A percentile compares a stretch with the other conserved stretches of the same genome.
Conservation (phyloP, 2,797 vertebrate genomes). For the Mus spretus region DNA sequence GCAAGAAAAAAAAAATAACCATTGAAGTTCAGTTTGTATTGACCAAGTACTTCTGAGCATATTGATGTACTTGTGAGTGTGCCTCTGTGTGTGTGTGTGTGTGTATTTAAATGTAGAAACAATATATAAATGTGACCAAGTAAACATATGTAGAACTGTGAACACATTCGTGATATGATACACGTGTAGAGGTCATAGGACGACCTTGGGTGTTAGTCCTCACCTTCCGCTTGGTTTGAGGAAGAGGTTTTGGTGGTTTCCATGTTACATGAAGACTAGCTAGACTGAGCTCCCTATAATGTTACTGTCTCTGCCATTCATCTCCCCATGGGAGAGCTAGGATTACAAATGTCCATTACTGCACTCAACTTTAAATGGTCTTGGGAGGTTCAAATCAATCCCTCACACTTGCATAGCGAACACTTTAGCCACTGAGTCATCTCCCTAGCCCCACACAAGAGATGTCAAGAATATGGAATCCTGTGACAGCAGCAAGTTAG, state of each 20-base stretch:
- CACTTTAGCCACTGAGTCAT: not conserved
- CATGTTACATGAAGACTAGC: not conserved
- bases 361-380: not conserved
- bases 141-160: not conserved
- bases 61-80: not conserved
- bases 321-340: not conserved
- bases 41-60: not conserved
- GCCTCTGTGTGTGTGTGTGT: not conserved
- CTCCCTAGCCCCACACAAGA: not conserved
- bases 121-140: not conserved
- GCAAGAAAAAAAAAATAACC: not conserved
- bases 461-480: constrained; percentile 14
- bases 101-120: not conserved
- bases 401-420: not conserved
- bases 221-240: not conserved
- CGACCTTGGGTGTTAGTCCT: not conserved
- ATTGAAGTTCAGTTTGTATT: not conserved
- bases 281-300: not conserved
- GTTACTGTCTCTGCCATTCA: not conserved
- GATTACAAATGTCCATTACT: not conserved
- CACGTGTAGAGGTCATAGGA: not conserved
- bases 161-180: not conserved
- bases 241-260: not conserved
- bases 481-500: not conserved
- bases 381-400: not conserved